Conservation (phyloP, 2,888 invertebrate species). For the Notodromas monacha region DNA sequence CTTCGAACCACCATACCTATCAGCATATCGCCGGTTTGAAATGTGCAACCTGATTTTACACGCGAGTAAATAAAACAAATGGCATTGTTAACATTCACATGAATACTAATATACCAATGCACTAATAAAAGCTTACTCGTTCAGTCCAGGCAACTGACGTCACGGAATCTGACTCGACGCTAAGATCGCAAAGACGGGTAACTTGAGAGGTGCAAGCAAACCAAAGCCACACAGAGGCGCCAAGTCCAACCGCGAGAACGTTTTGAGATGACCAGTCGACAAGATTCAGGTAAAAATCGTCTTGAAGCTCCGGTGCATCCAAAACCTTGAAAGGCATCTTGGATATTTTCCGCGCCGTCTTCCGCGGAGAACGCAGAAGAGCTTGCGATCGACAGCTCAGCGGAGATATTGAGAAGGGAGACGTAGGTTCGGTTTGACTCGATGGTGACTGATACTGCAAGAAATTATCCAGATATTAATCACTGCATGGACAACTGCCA, state of each 20-base stretch:
- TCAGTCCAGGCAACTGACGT: constrained; percentile 98
- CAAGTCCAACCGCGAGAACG: constrained; percentile 82
- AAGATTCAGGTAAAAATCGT: constrained; percentile 92
- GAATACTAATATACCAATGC: too few relatives aligned
- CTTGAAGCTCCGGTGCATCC: constrained; percentile 83
- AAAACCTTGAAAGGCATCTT: constrained; percentile 90
- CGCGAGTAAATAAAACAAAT: too few relatives aligned
- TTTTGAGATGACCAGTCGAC: constrained; percentile 99
- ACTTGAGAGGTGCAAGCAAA: constrained; percentile 92
- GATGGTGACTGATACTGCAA: constrained; percentile 29
- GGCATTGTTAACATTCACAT: too few relatives aligned
- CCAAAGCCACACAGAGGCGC: constrained; percentile 93
- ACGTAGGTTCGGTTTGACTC: constrained; percentile 33
- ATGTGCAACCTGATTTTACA: too few relatives aligned
- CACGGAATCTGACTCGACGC: constrained; percentile 67
- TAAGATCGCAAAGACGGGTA: constrained; percentile 46
- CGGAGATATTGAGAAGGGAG: constrained; percentile 73
- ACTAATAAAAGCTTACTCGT: constrained; percentile 23
- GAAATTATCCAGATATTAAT: too few relatives aligned
- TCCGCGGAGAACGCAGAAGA: constrained; percentile 64
- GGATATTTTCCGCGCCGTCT: constrained; percentile 91
- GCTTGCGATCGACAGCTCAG: constrained; percentile 83
- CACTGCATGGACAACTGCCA: too few relatives aligned
- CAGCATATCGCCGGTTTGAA: too few relatives aligned
- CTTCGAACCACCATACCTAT: too few relatives aligned